Base-by-base conservation (phyloP, 2,888 invertebrate genomes). In the Matsumyia berberina region DNA sequence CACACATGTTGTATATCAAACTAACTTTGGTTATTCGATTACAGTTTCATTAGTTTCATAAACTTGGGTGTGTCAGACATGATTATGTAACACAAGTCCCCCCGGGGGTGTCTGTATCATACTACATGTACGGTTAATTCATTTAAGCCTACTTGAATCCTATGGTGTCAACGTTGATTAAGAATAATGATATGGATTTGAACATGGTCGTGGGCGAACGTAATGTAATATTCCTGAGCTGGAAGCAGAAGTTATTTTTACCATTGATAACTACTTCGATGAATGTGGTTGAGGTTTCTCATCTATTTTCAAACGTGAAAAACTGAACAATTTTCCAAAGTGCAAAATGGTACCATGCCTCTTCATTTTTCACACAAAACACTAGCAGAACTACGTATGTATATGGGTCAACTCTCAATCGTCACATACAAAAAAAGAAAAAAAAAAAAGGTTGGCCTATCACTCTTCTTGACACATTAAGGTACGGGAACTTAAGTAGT, bases 141-240 rank as follows among this genome's bases (percentile, higher is more conserved):
- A 33, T 53, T 69, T 62, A 74, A 55, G 66, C 29, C 53, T 51
- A 51, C 24, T 24, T 37, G 39, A 62, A 55, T 76, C 58, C 46
- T 62, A 49, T 15, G 24, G 31, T 80, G 60, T 67, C 66, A 67
- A 62, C 58, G 44, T 49, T 72, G 37, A 72, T 72, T 49, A 72
- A 46, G 49, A 58, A 46, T 70, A 60, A 58, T 49, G 62, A 62
- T 62, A 17, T 15, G 15, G 29, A 44, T 29, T 60, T 44, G 11
- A 15, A 31, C 29, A 44, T 7, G 9, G 5, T 19, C 7, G 1
- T 57, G 24, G 37, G 39, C 11, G 24, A 58, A 12, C 0, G n/a
- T 24, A 35, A 17, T 19, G 6, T 35, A 57, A 35, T 19, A 46
- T 24, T 9, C 0, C 0, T 46, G 5, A 29, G n/a, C 24, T 29